A percentile compares a stretch with the other conserved stretches of the same genome.
phyloP scores from a whole-genome alignment of 2,113 vertebrate species.

The Benitochromis conjunctus region DNA sequence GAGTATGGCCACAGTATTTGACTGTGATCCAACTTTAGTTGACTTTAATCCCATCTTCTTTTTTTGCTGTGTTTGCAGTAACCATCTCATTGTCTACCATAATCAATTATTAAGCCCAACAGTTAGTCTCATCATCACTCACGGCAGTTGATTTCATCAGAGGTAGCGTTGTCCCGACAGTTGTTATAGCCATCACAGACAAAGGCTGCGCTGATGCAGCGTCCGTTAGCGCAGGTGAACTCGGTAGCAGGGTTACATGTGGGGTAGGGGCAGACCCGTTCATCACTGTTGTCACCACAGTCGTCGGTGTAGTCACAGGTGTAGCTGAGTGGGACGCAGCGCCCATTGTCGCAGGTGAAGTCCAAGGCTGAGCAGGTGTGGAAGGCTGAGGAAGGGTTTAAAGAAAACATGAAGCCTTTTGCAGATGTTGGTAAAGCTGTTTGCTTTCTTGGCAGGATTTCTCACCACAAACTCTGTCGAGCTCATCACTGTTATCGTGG shows the following conservation, averaged over 20 bases:
- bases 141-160: conserved; percentile 93
- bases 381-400: conserved; percentile 73
- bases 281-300: conserved; percentile 90
- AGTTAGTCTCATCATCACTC: conserved; percentile 55
- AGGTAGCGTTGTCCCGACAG: conserved; percentile 84
- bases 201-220: conserved; percentile 79
- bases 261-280: conserved; percentile 83
- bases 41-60: not conserved
- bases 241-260: conserved; percentile 82
- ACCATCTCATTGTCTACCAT: not conserved
- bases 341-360: conserved; percentile 88
- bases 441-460: not conserved
- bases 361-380: conserved; percentile 83
- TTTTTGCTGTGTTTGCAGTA: not conserved
- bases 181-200: conserved; percentile 88
- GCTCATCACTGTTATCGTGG: conserved; percentile 83
- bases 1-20: not conserved
- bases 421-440: not conserved
- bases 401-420: not conserved
- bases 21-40: not conserved
- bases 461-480: conserved; percentile 91
- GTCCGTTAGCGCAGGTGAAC: conserved; percentile 82
- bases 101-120: not conserved
- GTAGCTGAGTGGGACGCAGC: conserved; percentile 79
- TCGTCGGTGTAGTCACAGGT: conserved; percentile 87